Evolutionary conservation across 92 coral and sea anemone genomes (phyloP), one percentile per base, ranked within the genome.

Genomic region (Anthopleura xanthogrammica): DNA sequence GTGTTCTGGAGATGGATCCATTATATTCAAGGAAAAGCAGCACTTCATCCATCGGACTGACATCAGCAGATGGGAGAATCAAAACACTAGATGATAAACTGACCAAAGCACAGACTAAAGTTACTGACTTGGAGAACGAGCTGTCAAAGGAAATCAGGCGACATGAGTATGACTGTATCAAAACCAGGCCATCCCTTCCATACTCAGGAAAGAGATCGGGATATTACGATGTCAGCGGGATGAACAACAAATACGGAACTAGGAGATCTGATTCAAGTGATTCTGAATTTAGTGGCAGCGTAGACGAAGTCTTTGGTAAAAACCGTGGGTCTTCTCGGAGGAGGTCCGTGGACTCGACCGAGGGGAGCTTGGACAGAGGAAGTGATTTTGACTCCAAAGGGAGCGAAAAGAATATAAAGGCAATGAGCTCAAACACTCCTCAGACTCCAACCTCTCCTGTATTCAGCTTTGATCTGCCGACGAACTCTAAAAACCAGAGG

Each of bases 81-180:
- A 90, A 85, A 19, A 90, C 82, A 43, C 85, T 92, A 88, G 90
- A 89, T 20, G 93, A 91, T 77, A 94, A 94, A 58, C 83, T 94
- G 9, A 88, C 72, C 9, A 87, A 90, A 58, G 98, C 98, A 3
- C 98, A 94, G 54, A 85, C 52, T 4, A 87, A 90, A 78, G 91
- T 94, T 8, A 89, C 87, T 3, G 98, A 94, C 80, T 79, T 92
- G 52, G 91, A 89, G 24, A 89, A 84, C 41, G 98, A 94, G 72
- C 91, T 94, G 29, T 74, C 90, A 0, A 94, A 84, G 80, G 95
- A 94, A 5, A 94, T 94, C 42, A 85, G 94, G 60, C 85, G 92
- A 52, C 98, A 94, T 57, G 98, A 94, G 74, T 66, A 77, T 6
- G 89, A 86, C 17, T 77, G 83, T 43, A 90, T 87, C 36, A 83